These are phyloP conservation scores for Pipa parva DNA, from an alignment of 2,113 vertebrate genomes.

Conservation along the genomic window DNA sequence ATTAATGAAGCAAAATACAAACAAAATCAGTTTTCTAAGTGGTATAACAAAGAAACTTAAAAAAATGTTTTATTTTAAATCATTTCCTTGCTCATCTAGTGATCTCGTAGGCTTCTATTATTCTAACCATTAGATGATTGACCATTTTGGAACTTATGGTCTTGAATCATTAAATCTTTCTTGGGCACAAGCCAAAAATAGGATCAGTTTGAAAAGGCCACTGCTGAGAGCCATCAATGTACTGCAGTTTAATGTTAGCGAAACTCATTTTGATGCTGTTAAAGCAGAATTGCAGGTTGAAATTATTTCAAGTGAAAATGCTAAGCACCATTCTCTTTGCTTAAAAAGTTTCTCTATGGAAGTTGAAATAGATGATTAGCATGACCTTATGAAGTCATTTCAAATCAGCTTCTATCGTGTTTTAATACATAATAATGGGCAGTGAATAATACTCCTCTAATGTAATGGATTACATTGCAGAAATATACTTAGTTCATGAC, in stretches of 20 bases:
- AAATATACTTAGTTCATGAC: neutral
- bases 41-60: conserved; percentile 23
- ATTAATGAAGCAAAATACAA: conserved; percentile 12
- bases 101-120: conserved; percentile 40
- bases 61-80: conserved; percentile 27
- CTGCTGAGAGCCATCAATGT: conserved; percentile 37
- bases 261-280: conserved; percentile 31
- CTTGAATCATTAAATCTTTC: conserved; percentile 37
- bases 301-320: conserved; percentile 38
- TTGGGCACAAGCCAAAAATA: conserved; percentile 36
- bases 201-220: conserved; percentile 34
- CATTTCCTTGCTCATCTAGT: conserved; percentile 21
- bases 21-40: conserved; percentile 16
- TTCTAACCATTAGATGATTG: conserved; percentile 39
- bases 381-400: neutral
- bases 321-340: conserved; percentile 11
- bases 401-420: neutral
- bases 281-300: conserved; percentile 9
- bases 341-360: conserved; percentile 14
- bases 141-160: conserved; percentile 37
- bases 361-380: neutral
- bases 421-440: neutral
- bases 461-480: neutral
- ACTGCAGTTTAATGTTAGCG: conserved; percentile 35
- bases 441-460: neutral